Percentiles rank a stretch among this genome's conserved stretches.
Evolutionary conservation across 2,113 vertebrate genomes (phyloP).

Genomic region (Psilopogon haemacephalus): DNA sequence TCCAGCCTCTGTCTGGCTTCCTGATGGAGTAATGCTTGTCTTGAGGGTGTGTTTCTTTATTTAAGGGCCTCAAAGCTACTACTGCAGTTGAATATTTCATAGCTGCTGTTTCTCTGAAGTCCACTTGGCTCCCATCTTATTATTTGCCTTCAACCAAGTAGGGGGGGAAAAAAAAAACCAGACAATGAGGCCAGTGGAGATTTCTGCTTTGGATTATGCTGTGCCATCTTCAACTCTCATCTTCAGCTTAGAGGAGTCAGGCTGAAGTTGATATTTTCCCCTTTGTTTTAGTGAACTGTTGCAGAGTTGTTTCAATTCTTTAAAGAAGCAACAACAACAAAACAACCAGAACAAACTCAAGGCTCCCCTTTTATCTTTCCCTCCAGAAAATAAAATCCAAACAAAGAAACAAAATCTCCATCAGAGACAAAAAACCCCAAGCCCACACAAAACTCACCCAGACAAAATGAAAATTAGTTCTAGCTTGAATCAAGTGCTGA

Average conservation of each 20-base stretch:
- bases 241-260: not conserved
- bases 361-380: not conserved
- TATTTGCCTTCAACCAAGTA: not conserved
- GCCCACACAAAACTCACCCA: not conserved
- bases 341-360: not conserved
- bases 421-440: too few species aligned
- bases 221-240: not conserved
- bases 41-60: not conserved
- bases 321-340: not conserved
- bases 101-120: not conserved
- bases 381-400: too few species aligned
- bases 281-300: not conserved
- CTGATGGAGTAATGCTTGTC: not conserved
- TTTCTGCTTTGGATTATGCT: not conserved
- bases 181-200: not conserved
- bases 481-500: not conserved
- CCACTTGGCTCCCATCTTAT: not conserved
- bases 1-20: not conserved
- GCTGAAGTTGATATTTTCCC: not conserved
- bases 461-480: not conserved
- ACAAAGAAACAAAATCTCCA: too few species aligned
- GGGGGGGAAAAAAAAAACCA: fast-evolving
- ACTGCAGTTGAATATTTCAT: not conserved
- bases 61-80: not conserved
- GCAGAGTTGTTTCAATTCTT: not conserved